Evolutionary conservation across 2,888 invertebrate species (phyloP), one percentile per base, ranked within the genome.

Genomic region (Pecten maximus): DNA sequence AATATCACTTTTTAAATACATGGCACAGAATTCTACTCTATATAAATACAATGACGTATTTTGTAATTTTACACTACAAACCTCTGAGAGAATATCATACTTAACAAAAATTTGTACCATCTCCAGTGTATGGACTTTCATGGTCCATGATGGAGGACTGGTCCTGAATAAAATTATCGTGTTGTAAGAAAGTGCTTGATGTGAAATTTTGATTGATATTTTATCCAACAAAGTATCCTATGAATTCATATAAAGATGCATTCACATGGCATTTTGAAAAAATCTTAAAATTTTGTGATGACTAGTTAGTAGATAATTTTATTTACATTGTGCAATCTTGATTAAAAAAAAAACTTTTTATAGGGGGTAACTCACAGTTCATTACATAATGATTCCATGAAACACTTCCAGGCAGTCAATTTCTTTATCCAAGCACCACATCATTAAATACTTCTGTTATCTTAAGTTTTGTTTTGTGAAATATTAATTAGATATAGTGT

Each of bases 141-240:
- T 23, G 23, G 28, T 74, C 35, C 23, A 12, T 74, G 74, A 35
- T 10, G 74, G 10, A 3, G 60, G 60, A n/a, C 4, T 60, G 60
- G 60, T n/a, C 60, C 60, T n/a, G n/a, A 60, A n/a, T 60, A n/a
- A n/a, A 60, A 60, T 60, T 16, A n/a, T 60, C 6, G 23, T 60
- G 60, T 16, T n/a, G 1, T 48, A 23, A 23, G 60, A 28, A n/a
- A 6, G 12, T 10, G 12, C 8, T 44, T 6, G 16, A 74, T 35
- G 35, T 74, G 35, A 35, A 74, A 74, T 74, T 74, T 74, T 74
- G 74, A 74, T 74, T 74, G 28, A 28, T 74, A 28, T 74, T 74
- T 28, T 6, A 35, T 74, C 6, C 48, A 60, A n/a, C 23, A 23
- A n/a, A 23, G 60, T n/a, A 60, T 60, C 60, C 16, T n/a, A 60